Percentiles rank a stretch among this genome's conserved stretches.
These are phyloP conservation scores for Haliaeetus leucogaster DNA, from an alignment of 2,113 vertebrate genomes.

Conservation along the genomic window DNA sequence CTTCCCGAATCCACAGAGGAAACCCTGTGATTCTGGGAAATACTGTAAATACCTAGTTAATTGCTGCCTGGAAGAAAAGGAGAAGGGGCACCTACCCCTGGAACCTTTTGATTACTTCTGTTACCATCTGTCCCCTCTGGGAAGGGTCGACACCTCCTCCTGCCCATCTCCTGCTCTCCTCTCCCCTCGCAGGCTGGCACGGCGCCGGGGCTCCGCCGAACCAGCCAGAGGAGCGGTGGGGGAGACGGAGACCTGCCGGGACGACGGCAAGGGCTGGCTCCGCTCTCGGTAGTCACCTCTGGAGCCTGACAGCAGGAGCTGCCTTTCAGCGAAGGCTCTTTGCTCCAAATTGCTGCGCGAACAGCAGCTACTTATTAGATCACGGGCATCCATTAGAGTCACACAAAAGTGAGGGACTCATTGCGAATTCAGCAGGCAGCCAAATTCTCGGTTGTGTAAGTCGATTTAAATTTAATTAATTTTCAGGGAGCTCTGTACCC, in stretches of 20 bases:
- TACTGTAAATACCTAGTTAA: neutral
- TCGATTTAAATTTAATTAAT: neutral
- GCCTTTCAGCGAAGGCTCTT: neutral
- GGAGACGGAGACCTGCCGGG: too few relatives aligned
- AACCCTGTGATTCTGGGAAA: neutral
- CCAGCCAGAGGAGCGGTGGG: neutral
- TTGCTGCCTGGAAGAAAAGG: neutral
- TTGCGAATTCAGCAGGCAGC: neutral
- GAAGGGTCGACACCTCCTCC: neutral
- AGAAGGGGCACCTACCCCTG: neutral
- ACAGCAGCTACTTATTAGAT: neutral
- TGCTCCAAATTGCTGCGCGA: neutral
- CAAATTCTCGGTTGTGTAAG: neutral
- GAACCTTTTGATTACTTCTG: neutral
- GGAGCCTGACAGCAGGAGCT: neutral
- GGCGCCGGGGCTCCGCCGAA: neutral
- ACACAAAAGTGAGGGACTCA: neutral
- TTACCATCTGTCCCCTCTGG: neutral
- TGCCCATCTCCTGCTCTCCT: neutral
- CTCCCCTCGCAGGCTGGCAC: neutral
- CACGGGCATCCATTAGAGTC: neutral
- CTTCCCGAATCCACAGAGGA: neutral
- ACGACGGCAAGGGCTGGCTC: neutral
- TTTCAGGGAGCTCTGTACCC: neutral
- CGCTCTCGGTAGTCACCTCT: neutral